Conservation (phyloP, 1,140 invertebrate genomes). For the Scaptomyza hsui region DNA sequence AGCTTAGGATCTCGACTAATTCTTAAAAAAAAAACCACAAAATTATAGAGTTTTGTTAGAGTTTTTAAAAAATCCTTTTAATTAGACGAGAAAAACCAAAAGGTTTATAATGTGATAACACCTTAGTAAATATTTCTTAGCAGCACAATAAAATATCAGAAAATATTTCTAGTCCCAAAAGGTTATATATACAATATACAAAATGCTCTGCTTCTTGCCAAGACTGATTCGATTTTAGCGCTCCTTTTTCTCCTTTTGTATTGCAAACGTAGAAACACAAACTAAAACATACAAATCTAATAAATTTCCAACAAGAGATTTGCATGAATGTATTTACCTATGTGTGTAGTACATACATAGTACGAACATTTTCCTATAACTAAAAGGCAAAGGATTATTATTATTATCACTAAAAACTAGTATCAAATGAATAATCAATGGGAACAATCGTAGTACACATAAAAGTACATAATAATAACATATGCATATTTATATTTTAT, state of each 20-base stretch:
- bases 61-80: no score
- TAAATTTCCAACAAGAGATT: neutral
- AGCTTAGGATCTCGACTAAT: no score
- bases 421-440: conserved; percentile 7
- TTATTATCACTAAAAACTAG: neutral
- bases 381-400: neutral
- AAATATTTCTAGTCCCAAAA: neutral
- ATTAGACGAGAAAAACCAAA: no score
- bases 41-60: no score
- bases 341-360: conserved; percentile 3
- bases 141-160: neutral
- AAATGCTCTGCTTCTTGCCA: neutral
- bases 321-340: conserved; percentile 13
- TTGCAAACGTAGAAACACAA: neutral
- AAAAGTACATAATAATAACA: conserved; percentile 37
- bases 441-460: conserved; percentile 25
- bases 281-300: neutral
- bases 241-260: neutral
- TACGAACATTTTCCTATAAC: neutral
- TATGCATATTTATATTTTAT: conserved; percentile 47
- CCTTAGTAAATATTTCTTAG: neutral
- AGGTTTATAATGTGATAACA: neutral
- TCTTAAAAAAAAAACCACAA: no score
- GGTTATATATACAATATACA: no score
- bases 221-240: neutral